Evolutionary conservation across 2,888 invertebrate genomes (phyloP).

Genomic region (Tethea ocularis): DNA sequence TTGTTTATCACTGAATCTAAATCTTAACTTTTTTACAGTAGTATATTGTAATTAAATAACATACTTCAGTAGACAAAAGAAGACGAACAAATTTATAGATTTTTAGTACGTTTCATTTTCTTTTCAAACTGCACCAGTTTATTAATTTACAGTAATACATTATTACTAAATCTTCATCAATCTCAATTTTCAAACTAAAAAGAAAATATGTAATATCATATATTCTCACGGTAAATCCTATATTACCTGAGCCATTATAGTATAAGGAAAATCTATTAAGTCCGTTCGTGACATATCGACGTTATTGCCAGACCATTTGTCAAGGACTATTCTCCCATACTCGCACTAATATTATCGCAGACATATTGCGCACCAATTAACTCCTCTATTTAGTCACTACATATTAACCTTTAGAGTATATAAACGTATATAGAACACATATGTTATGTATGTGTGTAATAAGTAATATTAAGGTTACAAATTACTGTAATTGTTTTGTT

Average conservation of each 20-base stretch:
- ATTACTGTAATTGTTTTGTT: no score
- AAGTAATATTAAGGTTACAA: no score
- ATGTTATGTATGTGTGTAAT: no score
- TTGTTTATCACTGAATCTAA: neutral
- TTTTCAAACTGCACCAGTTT: no score
- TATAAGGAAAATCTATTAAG: slow-evolving; percentile 60
- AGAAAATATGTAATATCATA: neutral
- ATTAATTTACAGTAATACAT: no score
- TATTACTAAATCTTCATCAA: no score
- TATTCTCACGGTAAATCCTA: slow-evolving; percentile 18
- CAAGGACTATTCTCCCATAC: slow-evolving; percentile 56
- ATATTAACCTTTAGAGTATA: neutral
- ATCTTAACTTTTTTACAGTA: neutral
- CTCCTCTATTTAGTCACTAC: slow-evolving; percentile 23
- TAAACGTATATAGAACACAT: no score
- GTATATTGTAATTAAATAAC: no score
- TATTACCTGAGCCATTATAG: slow-evolving; percentile 31
- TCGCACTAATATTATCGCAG: slow-evolving; percentile 60
- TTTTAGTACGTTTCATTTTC: no score
- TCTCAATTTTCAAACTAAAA: no score
- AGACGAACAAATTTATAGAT: no score
- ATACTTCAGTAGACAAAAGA: no score
- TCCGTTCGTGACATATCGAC: slow-evolving; percentile 57
- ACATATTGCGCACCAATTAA: slow-evolving; percentile 58
- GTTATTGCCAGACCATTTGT: slow-evolving; percentile 68